Percentiles rank a stretch among this genome's conserved stretches.
phyloP scores from a whole-genome alignment of 2,888 invertebrate genomes.

The Luperina testacea region DNA sequence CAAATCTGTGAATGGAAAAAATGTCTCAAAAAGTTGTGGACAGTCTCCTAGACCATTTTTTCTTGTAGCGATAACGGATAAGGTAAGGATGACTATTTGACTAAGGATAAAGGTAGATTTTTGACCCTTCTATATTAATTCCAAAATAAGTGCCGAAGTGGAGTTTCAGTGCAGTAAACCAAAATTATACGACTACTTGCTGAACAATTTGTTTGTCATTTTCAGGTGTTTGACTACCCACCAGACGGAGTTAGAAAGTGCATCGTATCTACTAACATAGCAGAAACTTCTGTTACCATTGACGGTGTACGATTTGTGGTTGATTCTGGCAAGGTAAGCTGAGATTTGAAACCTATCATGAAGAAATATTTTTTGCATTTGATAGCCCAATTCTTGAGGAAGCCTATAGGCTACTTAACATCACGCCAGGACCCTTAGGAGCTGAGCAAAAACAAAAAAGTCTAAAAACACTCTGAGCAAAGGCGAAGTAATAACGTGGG shows the following conservation, averaged over 20 bases:
- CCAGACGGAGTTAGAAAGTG: conserved; percentile 98
- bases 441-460: too few species aligned
- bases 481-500: neutral
- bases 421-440: too few species aligned
- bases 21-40: too few species aligned
- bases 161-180: neutral
- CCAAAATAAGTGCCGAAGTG: neutral
- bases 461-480: too few species aligned
- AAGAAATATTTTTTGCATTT: too few species aligned
- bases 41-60: too few species aligned
- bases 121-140: neutral
- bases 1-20: too few species aligned
- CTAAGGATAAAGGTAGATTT: too few species aligned
- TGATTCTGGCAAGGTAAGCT: conserved; percentile 96
- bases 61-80: too few species aligned
- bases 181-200: neutral
- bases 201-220: conserved; percentile 23
- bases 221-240: conserved; percentile 96
- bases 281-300: conserved; percentile 99
- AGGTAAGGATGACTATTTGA: too few species aligned
- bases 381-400: too few species aligned
- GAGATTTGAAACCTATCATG: neutral
- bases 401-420: too few species aligned
- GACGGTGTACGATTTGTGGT: conserved; percentile 99
- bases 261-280: conserved; percentile 99